Evolutionary conservation across 2,797 vertebrate genomes (phyloP).

Genomic region (Crocidura indochinensis): DNA sequence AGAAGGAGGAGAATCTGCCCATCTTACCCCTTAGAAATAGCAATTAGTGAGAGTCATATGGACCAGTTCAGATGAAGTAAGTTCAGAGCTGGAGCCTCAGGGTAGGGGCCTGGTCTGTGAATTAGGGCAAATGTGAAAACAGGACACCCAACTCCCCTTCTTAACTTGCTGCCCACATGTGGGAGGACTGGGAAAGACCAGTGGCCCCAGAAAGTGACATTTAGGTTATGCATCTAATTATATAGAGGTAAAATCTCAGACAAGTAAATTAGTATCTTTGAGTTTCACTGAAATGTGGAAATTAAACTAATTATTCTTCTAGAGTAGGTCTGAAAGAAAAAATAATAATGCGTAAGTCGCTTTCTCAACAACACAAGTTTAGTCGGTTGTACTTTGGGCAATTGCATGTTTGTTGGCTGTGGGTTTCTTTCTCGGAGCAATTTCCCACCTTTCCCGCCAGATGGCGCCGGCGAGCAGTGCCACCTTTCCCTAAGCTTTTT

Average conservation of each 20-base stretch:
- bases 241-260: neutral
- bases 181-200: no score
- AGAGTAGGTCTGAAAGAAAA: constrained; percentile 18
- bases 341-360: neutral
- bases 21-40: no score
- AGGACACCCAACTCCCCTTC: no score
- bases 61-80: no score
- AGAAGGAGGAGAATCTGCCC: no score
- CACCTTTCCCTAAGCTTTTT: constrained; percentile 47
- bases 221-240: no score
- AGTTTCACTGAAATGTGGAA: constrained; percentile 26
- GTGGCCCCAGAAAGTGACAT: no score
- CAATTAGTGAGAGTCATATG: no score
- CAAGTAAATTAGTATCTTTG: neutral
- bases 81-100: no score
- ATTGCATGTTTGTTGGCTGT: neutral
- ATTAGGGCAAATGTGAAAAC: no score
- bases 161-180: no score
- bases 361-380: neutral
- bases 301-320: neutral
- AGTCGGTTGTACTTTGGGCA: neutral
- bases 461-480: constrained; percentile 66
- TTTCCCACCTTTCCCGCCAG: constrained; percentile 67
- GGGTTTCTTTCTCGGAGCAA: constrained; percentile 22
- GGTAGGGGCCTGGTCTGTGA: no score